Evolutionary conservation across 2,113 vertebrate genomes (phyloP), one percentile per base, ranked within the genome.

Genomic region (Balaeniceps rex): DNA sequence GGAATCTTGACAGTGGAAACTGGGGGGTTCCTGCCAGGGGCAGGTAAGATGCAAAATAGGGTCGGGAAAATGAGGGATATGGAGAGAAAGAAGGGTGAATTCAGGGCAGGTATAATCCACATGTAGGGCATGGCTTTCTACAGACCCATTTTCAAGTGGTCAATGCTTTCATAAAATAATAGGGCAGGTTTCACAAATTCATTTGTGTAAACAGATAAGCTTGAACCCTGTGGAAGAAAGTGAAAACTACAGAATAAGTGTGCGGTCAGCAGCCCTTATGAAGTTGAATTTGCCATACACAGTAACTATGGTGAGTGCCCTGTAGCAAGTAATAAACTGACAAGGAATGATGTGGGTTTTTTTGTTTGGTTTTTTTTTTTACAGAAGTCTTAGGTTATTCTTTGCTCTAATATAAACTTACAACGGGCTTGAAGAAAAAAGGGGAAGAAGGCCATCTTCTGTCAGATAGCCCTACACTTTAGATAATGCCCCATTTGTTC

Each of bases 11-110:
- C 44, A 52, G 65, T 2, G 31, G 44, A 71, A 54, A 71, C 12
- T 36, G 26, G 11, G 14, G 22, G 11, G 26, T 47, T 83, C 25
- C 51, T 88, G 28, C 34, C 2, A 1, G 19, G 34, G 15, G 21
- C n/a, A 44, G n/a, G 18, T 28, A 29, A 31, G 21, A 19, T 82
- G 25, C 55, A 46, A 81, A 70, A 26, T 24, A 33, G 18, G 29
- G n/a, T 5, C 1, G 4, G 17, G 47, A 8, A 18, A 29, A 1
- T 42, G 2, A 0, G 19, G 28, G 9, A 10, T 49, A 9, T 10
- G 34, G 51, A 68, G 31, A 64, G 46, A 75, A 66, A 71, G 42
- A 63, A 82, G 6, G 7, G 14, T 82, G 11, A 65, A 65, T 34
- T 82, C 57, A 55, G 68, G 31, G 26, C 29, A 52, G 26, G 38